Base-by-base conservation (phyloP, 2,888 invertebrate genomes). In the Rhimphoctona megacephalus region DNA sequence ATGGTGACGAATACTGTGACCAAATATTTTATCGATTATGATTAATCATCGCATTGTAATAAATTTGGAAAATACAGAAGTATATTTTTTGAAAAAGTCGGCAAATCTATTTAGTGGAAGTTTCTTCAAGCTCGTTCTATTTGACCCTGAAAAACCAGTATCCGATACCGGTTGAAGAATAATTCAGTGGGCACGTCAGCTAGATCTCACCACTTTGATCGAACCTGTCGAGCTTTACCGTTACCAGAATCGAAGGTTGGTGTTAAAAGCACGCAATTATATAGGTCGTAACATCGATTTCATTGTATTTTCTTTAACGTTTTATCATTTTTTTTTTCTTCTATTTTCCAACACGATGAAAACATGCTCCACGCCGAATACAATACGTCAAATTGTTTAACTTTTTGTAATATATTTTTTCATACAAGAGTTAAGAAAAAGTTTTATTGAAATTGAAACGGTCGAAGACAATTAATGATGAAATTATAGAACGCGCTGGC, bases 111-210 rank as follows among this genome's bases (percentile, higher is more conserved):
- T 64, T 43, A 17, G 8, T 11, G n/a, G 25, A 43, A 54, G 46
- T 25, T 54, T 66, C 66, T 66, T 72, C 57, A 46, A 82, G 36
- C n/a, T 33, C 30, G n/a, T 79, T 69, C 57, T 25, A 39, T 43
- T 76, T 54, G 83, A 36, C 83, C 83, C 43, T 80, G 80, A 76
- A 83, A 83, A 77, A 69, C 39, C n/a, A 39, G 54, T 39, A 54
- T 57, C 33, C 46, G 61, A 61, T 70, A 70, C 69, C 17, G 64
- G 64, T 79, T 46, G 36, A 82, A 86, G 86, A 87, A 87, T 87
- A 87, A 87, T 87, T 87, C 76, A 87, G n/a, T 69, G 81, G 69
- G 33, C 81, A 81, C 70, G 87, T 85, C 87, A 82, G 76, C 36
- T 22, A 61, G 69, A 81, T 87, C 84, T 85, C 82, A 85, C 74